Evolutionary conservation across 2,888 invertebrate genomes (phyloP).

Genomic region (Acleris emargana): DNA sequence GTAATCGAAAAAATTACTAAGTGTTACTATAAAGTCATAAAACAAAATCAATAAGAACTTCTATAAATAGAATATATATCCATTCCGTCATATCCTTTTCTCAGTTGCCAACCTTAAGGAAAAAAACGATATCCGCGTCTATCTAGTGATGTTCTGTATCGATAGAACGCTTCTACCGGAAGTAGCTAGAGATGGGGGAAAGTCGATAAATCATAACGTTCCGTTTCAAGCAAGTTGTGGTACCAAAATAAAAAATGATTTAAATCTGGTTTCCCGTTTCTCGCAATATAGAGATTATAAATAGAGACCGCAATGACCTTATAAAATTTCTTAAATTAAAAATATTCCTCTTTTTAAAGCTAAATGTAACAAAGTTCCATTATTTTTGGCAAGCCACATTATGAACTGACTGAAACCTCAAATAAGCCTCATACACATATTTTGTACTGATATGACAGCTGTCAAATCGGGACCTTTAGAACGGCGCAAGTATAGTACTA

Average conservation of each 20-base stretch:
- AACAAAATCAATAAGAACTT: constrained; percentile 13
- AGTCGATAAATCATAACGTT: constrained; percentile 36
- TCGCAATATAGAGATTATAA: too few relatives aligned
- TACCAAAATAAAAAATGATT: neutral
- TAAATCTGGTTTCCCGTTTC: too few relatives aligned
- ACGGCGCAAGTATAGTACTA: too few relatives aligned
- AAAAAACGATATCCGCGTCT: constrained; percentile 36
- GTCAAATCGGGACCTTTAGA: too few relatives aligned
- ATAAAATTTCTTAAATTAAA: too few relatives aligned
- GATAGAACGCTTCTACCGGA: constrained; percentile 41
- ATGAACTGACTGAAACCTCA: too few relatives aligned
- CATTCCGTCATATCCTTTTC: constrained; percentile 28
- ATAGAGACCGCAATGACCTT: too few relatives aligned
- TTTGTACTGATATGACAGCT: too few relatives aligned
- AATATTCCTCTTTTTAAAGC: too few relatives aligned
- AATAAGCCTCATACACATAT: too few relatives aligned
- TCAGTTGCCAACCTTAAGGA: constrained; percentile 39
- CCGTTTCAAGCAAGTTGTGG: constrained; percentile 32
- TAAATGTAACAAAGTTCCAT: too few relatives aligned
- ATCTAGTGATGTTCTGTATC: constrained; percentile 43
- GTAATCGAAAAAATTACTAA: neutral
- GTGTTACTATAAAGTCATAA: neutral
- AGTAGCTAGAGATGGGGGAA: constrained; percentile 41
- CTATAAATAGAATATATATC: constrained; percentile 26
- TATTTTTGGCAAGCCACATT: too few relatives aligned